Evolutionary conservation across 2,797 vertebrate genomes (phyloP).

Genomic region (Megaceryle alcyon): DNA sequence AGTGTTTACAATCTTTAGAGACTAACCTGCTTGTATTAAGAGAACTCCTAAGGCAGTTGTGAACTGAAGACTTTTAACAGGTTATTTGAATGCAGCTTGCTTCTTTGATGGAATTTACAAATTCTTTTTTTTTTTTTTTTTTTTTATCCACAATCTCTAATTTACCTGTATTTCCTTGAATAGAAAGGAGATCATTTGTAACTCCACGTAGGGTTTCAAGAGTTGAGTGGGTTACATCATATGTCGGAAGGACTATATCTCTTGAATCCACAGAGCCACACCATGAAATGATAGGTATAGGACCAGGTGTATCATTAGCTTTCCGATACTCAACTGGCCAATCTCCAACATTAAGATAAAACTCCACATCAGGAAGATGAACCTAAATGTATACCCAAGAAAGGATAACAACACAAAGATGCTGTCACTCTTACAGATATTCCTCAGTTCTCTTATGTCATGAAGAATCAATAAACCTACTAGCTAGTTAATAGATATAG

Average conservation of each 20-base stretch:
- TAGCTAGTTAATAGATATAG: background rate
- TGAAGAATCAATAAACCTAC: background rate
- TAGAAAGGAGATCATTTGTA: conserved; percentile 93
- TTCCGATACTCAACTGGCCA: conserved; percentile 89
- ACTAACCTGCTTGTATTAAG: background rate
- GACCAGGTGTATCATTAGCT: conserved; percentile 78
- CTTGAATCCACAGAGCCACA: conserved; percentile 89
- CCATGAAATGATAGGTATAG: conserved; percentile 91
- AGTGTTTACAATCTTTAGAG: background rate
- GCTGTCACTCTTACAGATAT: background rate
- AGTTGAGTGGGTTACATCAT: conserved; percentile 92
- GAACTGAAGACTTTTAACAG: background rate
- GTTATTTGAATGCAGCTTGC: background rate
- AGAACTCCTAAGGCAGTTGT: background rate
- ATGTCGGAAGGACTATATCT: conserved; percentile 92
- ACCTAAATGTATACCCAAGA: conserved; percentile 78
- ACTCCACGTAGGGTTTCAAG: conserved; percentile 91
- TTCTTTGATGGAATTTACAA: background rate
- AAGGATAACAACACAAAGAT: background rate
- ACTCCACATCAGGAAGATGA: conserved; percentile 88
- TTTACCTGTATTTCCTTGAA: conserved; percentile 93
- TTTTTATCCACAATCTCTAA: background rate
- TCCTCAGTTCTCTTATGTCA: background rate
- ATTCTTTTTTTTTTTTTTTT: background rate
- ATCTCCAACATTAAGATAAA: conserved; percentile 94